Conservation (phyloP, 2,797 vertebrate genomes). For the Tauraco hartlaubi region DNA sequence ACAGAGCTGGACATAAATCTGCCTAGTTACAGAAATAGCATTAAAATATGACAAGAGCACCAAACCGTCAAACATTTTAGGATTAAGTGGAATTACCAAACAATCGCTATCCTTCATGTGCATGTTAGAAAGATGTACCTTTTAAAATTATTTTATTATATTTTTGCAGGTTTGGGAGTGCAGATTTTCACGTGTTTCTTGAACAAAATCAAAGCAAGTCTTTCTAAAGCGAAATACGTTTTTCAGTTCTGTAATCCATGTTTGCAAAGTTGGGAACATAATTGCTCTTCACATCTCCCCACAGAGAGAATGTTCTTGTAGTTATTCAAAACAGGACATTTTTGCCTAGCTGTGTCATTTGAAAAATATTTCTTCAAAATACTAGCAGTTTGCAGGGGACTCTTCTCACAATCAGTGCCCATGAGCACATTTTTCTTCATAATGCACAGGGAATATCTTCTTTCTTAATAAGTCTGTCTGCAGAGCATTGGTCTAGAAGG, state of each 20-base stretch:
- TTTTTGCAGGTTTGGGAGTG: background rate
- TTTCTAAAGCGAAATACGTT: conserved; percentile 25
- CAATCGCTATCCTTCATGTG: background rate
- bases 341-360: conserved; percentile 24
- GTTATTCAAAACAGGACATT: conserved; percentile 45
- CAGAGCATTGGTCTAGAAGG: background rate
- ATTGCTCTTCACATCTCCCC: conserved; percentile 1
- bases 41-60: background rate
- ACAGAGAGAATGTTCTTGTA: conserved; percentile 28
- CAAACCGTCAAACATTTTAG: background rate
- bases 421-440: background rate
- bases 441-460: background rate
- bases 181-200: background rate
- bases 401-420: background rate
- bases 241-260: background rate
- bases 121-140: background rate
- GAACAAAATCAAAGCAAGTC: background rate
- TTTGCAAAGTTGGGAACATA: background rate
- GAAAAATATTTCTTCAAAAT: conserved; percentile 52
- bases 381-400: background rate
- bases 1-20: background rate
- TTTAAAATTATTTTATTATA: background rate
- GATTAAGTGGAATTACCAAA: background rate
- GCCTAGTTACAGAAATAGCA: conserved; percentile 2
- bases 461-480: background rate